These are phyloP conservation scores for Monochamus alternatus DNA, from an alignment of 2,888 invertebrate species.

Conservation along the genomic window DNA sequence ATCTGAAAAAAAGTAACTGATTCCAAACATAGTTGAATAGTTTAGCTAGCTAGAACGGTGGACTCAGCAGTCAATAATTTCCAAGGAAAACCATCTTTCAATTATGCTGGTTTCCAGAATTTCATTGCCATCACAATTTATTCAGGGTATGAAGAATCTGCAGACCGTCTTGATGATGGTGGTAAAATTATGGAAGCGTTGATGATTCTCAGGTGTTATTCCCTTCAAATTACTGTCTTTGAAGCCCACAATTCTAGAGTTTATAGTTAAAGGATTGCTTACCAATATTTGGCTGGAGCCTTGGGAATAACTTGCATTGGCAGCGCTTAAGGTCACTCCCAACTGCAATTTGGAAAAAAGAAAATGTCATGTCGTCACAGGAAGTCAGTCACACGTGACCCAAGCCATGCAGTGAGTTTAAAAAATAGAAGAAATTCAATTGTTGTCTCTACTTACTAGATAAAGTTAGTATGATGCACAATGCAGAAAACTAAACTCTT, in stretches of 20 bases:
- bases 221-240: conserved; percentile 11
- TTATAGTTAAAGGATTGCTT: conserved; percentile 36
- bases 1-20: neutral
- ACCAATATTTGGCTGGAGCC: conserved; percentile 47
- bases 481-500: conserved; percentile 13
- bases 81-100: neutral
- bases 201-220: too few species aligned
- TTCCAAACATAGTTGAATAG: too few species aligned
- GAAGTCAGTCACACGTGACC: conserved; percentile 17
- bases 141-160: too few species aligned
- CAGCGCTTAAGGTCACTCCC: conserved; percentile 41
- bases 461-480: conserved; percentile 18
- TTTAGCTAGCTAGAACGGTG: too few species aligned
- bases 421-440: conserved; percentile 46
- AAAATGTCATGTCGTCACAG: conserved; percentile 27
- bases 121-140: too few species aligned
- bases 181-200: too few species aligned
- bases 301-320: conserved; percentile 45
- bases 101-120: neutral
- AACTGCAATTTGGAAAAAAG: conserved; percentile 44
- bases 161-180: too few species aligned
- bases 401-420: conserved; percentile 48
- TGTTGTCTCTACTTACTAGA: conserved; percentile 20
- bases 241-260: too few species aligned
- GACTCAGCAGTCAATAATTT: neutral